These are phyloP conservation scores for Psophia crepitans DNA, from an alignment of 2,113 vertebrate genomes.

Conservation along the genomic window DNA sequence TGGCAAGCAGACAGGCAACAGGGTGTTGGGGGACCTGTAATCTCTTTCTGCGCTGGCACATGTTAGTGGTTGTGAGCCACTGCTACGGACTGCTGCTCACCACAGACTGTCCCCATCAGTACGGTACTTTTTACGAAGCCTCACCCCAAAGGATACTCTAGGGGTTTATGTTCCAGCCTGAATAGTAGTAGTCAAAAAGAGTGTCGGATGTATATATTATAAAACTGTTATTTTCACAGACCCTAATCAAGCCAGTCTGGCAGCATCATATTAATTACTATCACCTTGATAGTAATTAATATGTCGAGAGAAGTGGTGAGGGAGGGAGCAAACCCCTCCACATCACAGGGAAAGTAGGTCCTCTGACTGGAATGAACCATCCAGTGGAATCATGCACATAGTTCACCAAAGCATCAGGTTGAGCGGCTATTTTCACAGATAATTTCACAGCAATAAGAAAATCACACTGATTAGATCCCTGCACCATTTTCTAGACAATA, in stretches of 20 bases:
- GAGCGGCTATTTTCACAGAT: constrained; percentile 6
- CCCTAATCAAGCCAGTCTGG: background rate
- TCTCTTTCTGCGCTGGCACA: background rate
- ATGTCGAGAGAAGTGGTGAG: background rate
- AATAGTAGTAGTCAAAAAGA: background rate
- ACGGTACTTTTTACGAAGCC: background rate
- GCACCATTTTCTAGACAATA: background rate
- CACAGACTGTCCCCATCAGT: background rate
- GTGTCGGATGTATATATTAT: background rate
- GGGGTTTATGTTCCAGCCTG: background rate
- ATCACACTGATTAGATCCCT: background rate
- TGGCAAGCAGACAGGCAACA: background rate
- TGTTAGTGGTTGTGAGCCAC: background rate
- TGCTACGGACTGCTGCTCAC: background rate
- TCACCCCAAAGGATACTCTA: background rate
- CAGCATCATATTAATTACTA: too few relatives aligned
- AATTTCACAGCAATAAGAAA: constrained; percentile 46
- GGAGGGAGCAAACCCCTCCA: background rate
- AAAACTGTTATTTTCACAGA: background rate
- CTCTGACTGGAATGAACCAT: background rate
- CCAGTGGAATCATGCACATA: background rate
- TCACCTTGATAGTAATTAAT: background rate
- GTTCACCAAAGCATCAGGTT: background rate
- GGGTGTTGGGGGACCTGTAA: background rate
- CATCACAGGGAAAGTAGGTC: background rate